Conservation (phyloP, 2,888 invertebrate species). For the Ferdinandea cuprea region DNA sequence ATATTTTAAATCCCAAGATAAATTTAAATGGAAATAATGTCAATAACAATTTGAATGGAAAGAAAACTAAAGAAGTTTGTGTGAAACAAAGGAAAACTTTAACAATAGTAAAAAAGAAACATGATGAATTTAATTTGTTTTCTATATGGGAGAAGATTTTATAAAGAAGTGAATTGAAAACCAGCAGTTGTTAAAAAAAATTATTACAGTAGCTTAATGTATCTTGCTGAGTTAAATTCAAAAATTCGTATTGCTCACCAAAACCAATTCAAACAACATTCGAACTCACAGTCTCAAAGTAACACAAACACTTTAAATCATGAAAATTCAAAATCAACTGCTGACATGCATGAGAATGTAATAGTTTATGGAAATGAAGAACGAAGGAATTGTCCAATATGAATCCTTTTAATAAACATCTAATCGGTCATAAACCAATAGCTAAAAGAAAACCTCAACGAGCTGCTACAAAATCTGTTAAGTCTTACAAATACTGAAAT, state of each 20-base stretch:
- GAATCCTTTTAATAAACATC: too few relatives aligned
- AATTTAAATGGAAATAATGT: too few relatives aligned
- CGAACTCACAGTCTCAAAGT: background rate
- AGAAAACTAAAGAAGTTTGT: too few relatives aligned
- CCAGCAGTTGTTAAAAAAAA: constrained; percentile 24
- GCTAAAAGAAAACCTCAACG: background rate
- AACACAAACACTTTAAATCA: background rate
- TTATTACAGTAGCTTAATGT: constrained; percentile 25
- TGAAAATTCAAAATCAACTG: background rate
- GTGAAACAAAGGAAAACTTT: background rate
- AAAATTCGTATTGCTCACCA: constrained; percentile 27
- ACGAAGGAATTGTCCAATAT: too few relatives aligned
- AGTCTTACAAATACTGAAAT: background rate
- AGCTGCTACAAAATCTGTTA: background rate
- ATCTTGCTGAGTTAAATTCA: constrained; percentile 22
- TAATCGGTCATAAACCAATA: constrained; percentile 1
- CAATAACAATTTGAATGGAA: background rate
- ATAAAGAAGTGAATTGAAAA: constrained; percentile 18
- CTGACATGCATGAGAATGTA: background rate
- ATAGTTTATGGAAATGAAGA: background rate
- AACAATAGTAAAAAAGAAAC: background rate
- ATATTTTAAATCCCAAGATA: constrained; percentile 17
- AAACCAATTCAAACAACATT: constrained; percentile 7
- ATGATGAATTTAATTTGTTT: background rate
- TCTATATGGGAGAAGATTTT: constrained; percentile 18